phyloP scores from a whole-genome alignment of 2,113 vertebrate genomes.

The Chitala chitala region DNA sequence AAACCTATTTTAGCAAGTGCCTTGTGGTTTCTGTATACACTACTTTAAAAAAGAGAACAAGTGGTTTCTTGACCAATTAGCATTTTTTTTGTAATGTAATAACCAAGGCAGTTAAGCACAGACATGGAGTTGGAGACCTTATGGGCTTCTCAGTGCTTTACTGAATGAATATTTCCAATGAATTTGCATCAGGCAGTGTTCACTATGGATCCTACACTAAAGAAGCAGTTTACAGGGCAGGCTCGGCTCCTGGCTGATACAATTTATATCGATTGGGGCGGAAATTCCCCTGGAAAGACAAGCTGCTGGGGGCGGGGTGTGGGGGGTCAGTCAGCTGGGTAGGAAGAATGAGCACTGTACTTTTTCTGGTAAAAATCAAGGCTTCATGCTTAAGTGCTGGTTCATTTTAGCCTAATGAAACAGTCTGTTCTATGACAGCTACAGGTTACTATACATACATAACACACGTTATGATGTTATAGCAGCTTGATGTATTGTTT shows the following conservation, averaged over 20 bases:
- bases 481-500: too few species aligned
- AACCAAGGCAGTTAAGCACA: background rate
- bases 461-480: too few species aligned
- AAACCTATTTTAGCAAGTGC: background rate
- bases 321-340: slow-evolving; percentile 39
- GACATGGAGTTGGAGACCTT: too few species aligned
- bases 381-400: too few species aligned
- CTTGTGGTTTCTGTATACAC: background rate
- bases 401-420: too few species aligned
- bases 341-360: background rate
- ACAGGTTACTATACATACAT: too few species aligned
- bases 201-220: slow-evolving; percentile 47
- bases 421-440: too few species aligned
- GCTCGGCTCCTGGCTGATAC: slow-evolving; percentile 39
- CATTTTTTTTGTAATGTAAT: slow-evolving; percentile 19
- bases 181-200: slow-evolving; percentile 48
- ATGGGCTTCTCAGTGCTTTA: slow-evolving; percentile 35
- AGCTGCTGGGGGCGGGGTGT: slow-evolving; percentile 25
- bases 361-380: too few species aligned
- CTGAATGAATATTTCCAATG: slow-evolving; percentile 51
- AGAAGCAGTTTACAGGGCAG: slow-evolving; percentile 25
- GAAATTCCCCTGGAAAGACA: slow-evolving; percentile 30
- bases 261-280: slow-evolving; percentile 47
- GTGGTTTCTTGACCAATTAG: background rate
- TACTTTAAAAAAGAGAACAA: too few species aligned